Evolutionary conservation across 2,888 invertebrate genomes (phyloP), one percentile per base, ranked within the genome.

Genomic region (Margaritifera margaritifera): DNA sequence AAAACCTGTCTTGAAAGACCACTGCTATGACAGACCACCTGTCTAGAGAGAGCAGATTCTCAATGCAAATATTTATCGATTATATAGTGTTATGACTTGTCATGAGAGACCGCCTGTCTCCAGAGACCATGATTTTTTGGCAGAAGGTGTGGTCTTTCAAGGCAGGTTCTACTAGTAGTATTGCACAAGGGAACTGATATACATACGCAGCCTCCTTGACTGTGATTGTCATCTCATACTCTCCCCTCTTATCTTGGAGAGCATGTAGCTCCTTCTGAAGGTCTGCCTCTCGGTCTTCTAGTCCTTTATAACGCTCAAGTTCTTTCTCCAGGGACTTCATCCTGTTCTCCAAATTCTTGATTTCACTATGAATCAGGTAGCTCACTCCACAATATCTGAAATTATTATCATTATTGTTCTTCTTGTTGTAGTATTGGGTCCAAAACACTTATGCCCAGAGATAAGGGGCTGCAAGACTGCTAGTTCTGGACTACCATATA

Each of bases 361-460:
- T 89, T 66, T 90, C 90, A 75, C 85, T 88, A 77, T 90, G 90
- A 61, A 90, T 90, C n/a, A 90, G 82, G 68, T 90, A 90, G 69
- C 89, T 89, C 1, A 90, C 89, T 6, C 90, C 90, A 80, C 90
- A 90, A 74, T 88, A 90, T 71, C 87, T 77, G 82, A 25, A 64
- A 65, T 19, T 63, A 31, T 31, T 31, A 31, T 31, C 31, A 31
- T 31, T 31, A 31, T 6, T 42, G 11, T 42, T 42, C 42, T 42
- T 2, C 8, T 6, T 42, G 1, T 42, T 42, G 31, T 42, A 42
- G 11, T 42, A 42, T 42, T 8, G 1, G 0, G 8, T 11, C 1
- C 1, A 1, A 11, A 42, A 11, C 1, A 42, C 1, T 11, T 1
- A 42, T 42, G 42, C 42, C 42, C 42, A 42, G 42, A 42, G 42